phyloP scores from a whole-genome alignment of 2,797 vertebrate species.

The Aldrovandia affinis region DNA sequence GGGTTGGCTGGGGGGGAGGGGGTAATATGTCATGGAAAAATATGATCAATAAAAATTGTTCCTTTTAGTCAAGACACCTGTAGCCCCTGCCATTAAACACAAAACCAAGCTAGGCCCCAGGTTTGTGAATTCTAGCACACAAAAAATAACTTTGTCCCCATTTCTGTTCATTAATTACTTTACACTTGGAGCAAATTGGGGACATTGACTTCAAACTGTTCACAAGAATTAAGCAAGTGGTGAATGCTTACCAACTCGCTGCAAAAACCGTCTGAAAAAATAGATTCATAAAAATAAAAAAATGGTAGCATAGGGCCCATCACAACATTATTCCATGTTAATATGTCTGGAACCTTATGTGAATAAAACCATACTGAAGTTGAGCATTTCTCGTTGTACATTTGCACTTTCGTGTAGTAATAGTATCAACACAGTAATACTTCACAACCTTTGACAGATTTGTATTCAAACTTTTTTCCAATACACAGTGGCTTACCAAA shows the following conservation, averaged over 20 bases:
- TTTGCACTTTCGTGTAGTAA: constrained; percentile 13
- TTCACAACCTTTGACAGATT: constrained; percentile 13
- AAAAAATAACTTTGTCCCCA: neutral
- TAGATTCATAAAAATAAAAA: constrained; percentile 11
- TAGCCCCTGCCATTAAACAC: neutral
- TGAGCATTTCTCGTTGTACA: constrained; percentile 12
- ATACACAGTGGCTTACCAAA: constrained; percentile 15
- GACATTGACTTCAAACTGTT: neutral
- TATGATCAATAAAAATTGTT: neutral
- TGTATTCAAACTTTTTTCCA: constrained; percentile 7
- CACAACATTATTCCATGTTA: constrained; percentile 10
- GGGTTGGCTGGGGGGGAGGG: constrained; percentile 22
- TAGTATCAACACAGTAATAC: constrained; percentile 16
- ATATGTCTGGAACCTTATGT: neutral
- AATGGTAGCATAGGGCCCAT: neutral
- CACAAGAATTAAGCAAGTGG: neutral
- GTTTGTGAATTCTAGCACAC: neutral
- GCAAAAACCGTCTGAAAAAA: constrained; percentile 8
- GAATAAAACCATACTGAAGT: constrained; percentile 9
- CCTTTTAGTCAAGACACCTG: neutral
- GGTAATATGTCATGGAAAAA: constrained; percentile 8
- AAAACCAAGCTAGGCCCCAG: neutral
- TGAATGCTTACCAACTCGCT: constrained; percentile 13
- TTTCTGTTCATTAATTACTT: neutral
- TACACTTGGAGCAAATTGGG: neutral